phyloP scores from a whole-genome alignment of 2,113 vertebrate genomes.

The Dromaius novaehollandiae region DNA sequence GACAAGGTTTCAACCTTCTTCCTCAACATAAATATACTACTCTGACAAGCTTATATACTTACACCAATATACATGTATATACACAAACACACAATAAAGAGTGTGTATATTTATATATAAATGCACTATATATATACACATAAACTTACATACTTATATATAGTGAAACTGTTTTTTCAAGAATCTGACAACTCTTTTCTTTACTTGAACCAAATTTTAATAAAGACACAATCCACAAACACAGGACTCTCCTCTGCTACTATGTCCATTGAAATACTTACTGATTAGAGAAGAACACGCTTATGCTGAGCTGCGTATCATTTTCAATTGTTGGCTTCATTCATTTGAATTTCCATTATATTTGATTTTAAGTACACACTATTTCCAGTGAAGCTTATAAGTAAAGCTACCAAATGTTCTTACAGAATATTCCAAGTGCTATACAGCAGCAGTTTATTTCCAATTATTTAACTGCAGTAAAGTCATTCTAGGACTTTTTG shows the following conservation, averaged over 20 bases:
- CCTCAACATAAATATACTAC: neutral
- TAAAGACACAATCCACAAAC: neutral
- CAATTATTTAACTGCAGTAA: neutral
- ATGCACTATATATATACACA: neutral
- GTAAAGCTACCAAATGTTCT: neutral
- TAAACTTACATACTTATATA: rapidly evolving
- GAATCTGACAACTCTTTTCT: neutral
- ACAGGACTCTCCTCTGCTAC: neutral
- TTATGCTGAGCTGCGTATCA: neutral
- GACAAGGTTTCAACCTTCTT: neutral
- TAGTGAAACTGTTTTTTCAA: neutral
- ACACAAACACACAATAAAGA: too few species aligned
- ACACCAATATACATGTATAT: too few species aligned
- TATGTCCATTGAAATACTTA: neutral
- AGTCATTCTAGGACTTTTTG: neutral
- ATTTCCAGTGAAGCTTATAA: neutral
- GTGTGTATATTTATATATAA: too few species aligned
- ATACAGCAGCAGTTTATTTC: neutral
- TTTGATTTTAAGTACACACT: neutral
- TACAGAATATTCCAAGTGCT: neutral
- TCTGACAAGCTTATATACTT: neutral
- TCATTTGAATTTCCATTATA: neutral
- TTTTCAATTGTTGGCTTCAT: neutral
- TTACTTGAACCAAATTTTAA: neutral
- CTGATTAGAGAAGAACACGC: neutral